A percentile compares a stretch with the other conserved stretches of the same genome.
phyloP scores from a whole-genome alignment of 2,113 vertebrate species.

The Otus sunia region DNA sequence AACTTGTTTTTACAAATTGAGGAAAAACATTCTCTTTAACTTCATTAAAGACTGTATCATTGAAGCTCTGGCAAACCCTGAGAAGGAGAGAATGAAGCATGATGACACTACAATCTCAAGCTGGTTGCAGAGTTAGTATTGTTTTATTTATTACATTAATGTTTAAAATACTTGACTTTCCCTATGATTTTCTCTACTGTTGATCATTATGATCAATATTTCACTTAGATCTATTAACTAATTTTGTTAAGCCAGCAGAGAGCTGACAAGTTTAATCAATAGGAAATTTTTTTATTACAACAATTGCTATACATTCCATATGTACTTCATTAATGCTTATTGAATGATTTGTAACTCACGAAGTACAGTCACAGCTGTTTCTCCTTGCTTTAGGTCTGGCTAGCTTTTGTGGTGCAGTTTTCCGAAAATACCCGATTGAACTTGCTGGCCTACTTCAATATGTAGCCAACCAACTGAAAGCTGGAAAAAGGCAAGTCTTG shows the following conservation, averaged over 20 bases:
- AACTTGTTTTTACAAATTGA: not conserved
- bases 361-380: not conserved
- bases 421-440: conserved; percentile 98
- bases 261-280: not conserved
- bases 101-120: conserved; percentile 97
- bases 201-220: not conserved
- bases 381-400: conserved; percentile 81
- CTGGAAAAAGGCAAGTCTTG: conserved; percentile 89
- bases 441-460: conserved; percentile 96
- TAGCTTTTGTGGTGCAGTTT: conserved; percentile 96
- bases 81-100: conserved; percentile 99
- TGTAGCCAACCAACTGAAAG: conserved; percentile 97
- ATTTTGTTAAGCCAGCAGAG: not conserved
- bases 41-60: conserved; percentile 91
- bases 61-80: conserved; percentile 96
- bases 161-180: not conserved
- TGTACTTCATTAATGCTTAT: not conserved
- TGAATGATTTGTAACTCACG: not conserved
- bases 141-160: not conserved
- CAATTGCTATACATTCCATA: not conserved
- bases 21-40: conserved; percentile 73
- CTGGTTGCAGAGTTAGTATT: conserved; percentile 94
- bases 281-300: not conserved
- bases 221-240: not conserved
- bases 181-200: not conserved